phyloP scores from a whole-genome alignment of 2,888 invertebrate species.

The Isoperla grammatica region DNA sequence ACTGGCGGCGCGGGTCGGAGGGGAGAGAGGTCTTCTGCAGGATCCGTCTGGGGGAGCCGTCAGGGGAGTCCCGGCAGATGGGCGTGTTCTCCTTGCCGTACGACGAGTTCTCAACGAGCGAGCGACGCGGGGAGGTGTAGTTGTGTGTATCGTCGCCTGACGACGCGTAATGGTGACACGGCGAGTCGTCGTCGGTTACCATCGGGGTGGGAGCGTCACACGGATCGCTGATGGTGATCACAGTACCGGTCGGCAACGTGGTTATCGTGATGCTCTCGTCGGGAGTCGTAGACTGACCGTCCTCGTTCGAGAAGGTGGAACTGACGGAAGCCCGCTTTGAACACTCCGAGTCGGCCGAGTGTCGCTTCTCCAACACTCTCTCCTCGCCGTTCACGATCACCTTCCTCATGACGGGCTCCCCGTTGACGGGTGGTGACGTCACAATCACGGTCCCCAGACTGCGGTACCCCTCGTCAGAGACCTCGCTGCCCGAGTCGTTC shows the following conservation, averaged over 20 bases:
- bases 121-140: slow-evolving; percentile 40
- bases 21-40: slow-evolving; percentile 40
- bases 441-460: slow-evolving; percentile 48
- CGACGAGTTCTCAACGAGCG: slow-evolving; percentile 56
- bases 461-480: slow-evolving; percentile 79
- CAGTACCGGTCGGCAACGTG: slow-evolving; percentile 48
- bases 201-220: slow-evolving; percentile 37
- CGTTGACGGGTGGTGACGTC: neutral
- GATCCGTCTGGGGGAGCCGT: neutral
- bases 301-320: slow-evolving; percentile 5
- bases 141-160: slow-evolving; percentile 39
- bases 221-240: slow-evolving; percentile 36
- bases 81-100: slow-evolving; percentile 50
- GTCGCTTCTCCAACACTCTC: slow-evolving; percentile 7
- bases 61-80: slow-evolving; percentile 13
- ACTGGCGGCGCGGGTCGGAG: slow-evolving; percentile 26
- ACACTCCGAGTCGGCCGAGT: slow-evolving; percentile 1
- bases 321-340: slow-evolving; percentile 7
- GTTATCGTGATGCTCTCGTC: slow-evolving; percentile 53
- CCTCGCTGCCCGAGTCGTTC: slow-evolving; percentile 71
- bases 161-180: slow-evolving; percentile 34
- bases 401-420: neutral
- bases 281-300: neutral
- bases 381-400: slow-evolving; percentile 14
- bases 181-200: slow-evolving; percentile 41